A percentile compares a stretch with the other conserved stretches of the same genome.
These are phyloP conservation scores for Iguana delicatissima DNA, from an alignment of 2,797 vertebrate genomes.

Conservation along the genomic window DNA sequence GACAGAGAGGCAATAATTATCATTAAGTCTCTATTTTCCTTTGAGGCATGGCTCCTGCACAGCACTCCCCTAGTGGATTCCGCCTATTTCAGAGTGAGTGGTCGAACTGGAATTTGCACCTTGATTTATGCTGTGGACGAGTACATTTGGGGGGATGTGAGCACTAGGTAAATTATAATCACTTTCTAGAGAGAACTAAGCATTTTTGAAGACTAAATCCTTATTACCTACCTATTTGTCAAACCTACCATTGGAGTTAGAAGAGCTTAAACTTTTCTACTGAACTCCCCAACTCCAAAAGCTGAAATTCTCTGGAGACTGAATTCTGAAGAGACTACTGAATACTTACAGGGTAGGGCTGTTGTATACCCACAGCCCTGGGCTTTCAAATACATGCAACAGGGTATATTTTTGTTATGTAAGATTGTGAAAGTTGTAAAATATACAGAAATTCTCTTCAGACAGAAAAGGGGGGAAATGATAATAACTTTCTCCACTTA, in stretches of 20 bases:
- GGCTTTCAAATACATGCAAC: not conserved
- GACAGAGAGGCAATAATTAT: too few species aligned
- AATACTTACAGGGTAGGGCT: not conserved
- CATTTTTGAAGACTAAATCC: not conserved
- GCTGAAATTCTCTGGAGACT: not conserved
- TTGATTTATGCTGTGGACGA: too few species aligned
- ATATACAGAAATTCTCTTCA: not conserved
- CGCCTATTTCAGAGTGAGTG: too few species aligned
- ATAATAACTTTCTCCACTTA: not conserved
- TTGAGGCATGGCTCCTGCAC: too few species aligned
- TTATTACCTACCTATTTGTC: not conserved
- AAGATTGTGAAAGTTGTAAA: not conserved
- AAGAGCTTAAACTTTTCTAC: not conserved
- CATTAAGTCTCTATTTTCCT: too few species aligned
- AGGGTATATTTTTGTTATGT: not conserved
- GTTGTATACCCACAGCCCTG: not conserved
- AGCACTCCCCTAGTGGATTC: too few species aligned
- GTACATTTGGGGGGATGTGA: too few species aligned
- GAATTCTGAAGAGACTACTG: not conserved
- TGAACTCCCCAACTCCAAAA: not conserved
- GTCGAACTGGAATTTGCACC: too few species aligned
- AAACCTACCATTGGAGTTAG: not conserved
- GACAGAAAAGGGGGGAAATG: not conserved
- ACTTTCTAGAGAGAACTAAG: not conserved
- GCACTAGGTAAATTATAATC: not conserved